Evolutionary conservation across 2,797 vertebrate genomes (phyloP), one percentile per base, ranked within the genome.

Genomic region (Xenentodon cancila): DNA sequence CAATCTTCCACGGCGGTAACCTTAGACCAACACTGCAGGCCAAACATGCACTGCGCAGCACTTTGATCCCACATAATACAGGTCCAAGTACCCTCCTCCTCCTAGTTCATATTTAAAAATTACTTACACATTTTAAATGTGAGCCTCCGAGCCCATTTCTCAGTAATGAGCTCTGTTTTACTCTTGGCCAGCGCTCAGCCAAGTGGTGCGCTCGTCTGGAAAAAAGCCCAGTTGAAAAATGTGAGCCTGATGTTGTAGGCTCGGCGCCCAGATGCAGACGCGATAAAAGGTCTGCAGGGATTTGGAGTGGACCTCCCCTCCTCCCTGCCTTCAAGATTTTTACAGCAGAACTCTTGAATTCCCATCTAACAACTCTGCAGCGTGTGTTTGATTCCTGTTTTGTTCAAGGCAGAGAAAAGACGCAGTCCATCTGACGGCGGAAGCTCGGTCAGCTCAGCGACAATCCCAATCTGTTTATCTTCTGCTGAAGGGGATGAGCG

Each of bases 101-200:
- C 46, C 30, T n/a, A 46, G 44, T 75, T 46, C 73, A 84, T 87
- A 81, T 88, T 88, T 90, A 75, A 80, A 88, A 91, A 88, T 88
- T 75, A 82, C 85, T 85, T 87, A 74, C 77, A 84, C 81, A 69
- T 92, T 92, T 92, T 73, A 79, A 89, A 84, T 76, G 71, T 37
- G 62, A 82, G 80, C 82, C 85, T 72, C 70, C 55, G 12, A 90
- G 90, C 79, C 56, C 89, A 88, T 90, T 88, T 90, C 86, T 92
- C 85, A 75, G 80, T 91, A 93, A 92, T 92, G 89, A 90, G 91
- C 89, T 85, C 73, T 80, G 79, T 85, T 89, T 86, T 86, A 81
- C 82, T 87, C 71, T 79, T 86, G 88, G 88, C 89, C 27, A 27
- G 70, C 53, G 73, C 86, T 92, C 90, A 91, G 87, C 86, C 59